Percentiles rank a stretch among this genome's conserved stretches.
These are phyloP conservation scores for Ctenicera cuprea DNA, from an alignment of 2,888 invertebrate genomes.

Conservation along the genomic window DNA sequence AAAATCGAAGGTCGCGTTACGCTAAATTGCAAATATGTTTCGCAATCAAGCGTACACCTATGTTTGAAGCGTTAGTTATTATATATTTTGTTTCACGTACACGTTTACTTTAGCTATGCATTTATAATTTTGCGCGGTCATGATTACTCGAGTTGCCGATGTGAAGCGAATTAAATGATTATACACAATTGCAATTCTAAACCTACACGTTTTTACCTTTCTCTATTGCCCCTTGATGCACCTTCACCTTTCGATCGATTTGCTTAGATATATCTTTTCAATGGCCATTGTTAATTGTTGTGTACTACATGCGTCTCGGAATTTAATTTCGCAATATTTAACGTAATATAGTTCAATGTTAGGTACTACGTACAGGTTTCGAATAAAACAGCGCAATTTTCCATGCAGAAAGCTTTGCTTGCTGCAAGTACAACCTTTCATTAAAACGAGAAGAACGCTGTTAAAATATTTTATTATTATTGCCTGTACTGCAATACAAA, in stretches of 20 bases:
- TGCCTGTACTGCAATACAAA: background rate
- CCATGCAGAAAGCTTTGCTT: background rate
- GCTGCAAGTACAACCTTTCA: background rate
- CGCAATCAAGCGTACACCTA: conserved; percentile 44
- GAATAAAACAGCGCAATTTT: background rate
- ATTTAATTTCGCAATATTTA: conserved; percentile 26
- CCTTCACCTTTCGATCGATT: conserved; percentile 48
- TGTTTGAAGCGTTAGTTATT: conserved; percentile 38
- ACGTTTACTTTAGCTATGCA: conserved; percentile 40
- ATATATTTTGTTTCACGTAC: conserved; percentile 50
- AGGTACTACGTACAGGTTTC: background rate
- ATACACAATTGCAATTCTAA: conserved; percentile 34
- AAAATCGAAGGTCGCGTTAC: conserved; percentile 49
- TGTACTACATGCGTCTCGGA: conserved; percentile 22
- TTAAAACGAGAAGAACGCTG: background rate
- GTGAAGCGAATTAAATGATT: conserved; percentile 48
- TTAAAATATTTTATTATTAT: background rate
- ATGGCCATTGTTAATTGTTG: conserved; percentile 45
- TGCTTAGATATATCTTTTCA: conserved; percentile 40
- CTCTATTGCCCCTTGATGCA: conserved; percentile 45
- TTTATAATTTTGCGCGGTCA: conserved; percentile 45
- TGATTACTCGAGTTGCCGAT: conserved; percentile 42
- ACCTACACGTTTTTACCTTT: conserved; percentile 49
- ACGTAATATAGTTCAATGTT: conserved; percentile 2
- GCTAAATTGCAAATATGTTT: conserved; percentile 49